These are phyloP conservation scores for Artibeus lituratus DNA, from an alignment of 2,797 vertebrate genomes.

Conservation along the genomic window DNA sequence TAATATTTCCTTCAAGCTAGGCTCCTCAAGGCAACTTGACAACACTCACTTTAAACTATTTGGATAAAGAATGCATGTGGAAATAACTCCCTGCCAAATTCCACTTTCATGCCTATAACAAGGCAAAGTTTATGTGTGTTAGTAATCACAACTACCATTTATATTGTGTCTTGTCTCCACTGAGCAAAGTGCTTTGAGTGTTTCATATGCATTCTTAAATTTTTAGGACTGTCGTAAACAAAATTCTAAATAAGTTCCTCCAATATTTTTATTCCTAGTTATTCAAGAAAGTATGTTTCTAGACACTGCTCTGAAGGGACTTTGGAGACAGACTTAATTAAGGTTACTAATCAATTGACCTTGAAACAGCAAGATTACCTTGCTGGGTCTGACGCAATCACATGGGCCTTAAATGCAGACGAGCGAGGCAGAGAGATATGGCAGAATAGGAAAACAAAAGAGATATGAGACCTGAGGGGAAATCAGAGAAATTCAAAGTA, in stretches of 20 bases:
- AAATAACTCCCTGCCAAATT: background rate
- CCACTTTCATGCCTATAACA: background rate
- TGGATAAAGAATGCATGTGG: background rate
- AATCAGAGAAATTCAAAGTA: background rate
- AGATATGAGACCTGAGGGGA: background rate
- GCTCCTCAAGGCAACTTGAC: background rate
- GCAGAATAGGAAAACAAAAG: background rate
- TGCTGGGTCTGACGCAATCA: background rate
- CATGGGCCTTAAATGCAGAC: background rate
- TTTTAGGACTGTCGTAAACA: background rate
- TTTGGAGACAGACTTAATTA: background rate
- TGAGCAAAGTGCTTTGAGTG: background rate
- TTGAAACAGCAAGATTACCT: background rate
- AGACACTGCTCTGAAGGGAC: background rate
- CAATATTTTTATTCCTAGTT: background rate
- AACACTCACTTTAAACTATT: background rate
- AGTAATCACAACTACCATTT: conserved; percentile 25
- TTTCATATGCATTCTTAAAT: background rate
- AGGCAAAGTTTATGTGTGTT: background rate
- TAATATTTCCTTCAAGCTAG: conserved; percentile 23
- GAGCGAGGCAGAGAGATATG: background rate
- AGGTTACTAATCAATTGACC: background rate
- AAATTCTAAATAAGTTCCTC: background rate
- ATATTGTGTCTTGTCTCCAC: background rate
- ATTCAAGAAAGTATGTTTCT: background rate